These are phyloP conservation scores for Anastatus disparis DNA, from an alignment of 1,140 invertebrate genomes.

Conservation along the genomic window DNA sequence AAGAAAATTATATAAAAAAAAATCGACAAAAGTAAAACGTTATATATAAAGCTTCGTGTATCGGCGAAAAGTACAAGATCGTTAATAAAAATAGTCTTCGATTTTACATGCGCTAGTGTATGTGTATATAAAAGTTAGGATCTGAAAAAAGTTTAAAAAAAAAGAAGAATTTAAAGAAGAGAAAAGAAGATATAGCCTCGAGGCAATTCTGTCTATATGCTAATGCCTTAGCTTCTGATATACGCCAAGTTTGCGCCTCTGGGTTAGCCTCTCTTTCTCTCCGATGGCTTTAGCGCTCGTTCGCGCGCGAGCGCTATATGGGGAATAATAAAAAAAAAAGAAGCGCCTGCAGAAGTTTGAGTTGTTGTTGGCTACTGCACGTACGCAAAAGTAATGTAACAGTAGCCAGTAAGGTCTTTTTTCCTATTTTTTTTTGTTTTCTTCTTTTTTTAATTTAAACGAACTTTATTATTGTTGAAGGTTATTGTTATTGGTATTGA, in stretches of 20 bases:
- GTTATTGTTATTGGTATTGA: not conserved
- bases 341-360: too few species aligned
- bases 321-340: too few species aligned
- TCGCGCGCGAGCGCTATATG: slow-evolving; percentile 6
- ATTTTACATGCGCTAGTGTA: not conserved
- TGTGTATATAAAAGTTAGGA: slow-evolving; percentile 47
- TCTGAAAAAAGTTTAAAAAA: slow-evolving; percentile 41
- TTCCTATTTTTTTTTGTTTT: not conserved
- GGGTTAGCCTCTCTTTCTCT: slow-evolving; percentile 23
- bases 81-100: slow-evolving; percentile 56
- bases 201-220: slow-evolving; percentile 65
- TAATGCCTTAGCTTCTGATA: slow-evolving; percentile 62
- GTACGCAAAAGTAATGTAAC: too few species aligned
- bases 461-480: not conserved
- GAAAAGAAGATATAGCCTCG: slow-evolving; percentile 47
- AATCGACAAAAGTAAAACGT: too few species aligned
- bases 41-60: too few species aligned
- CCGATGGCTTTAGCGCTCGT: slow-evolving; percentile 14
- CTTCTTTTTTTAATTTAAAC: not conserved
- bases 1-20: too few species aligned
- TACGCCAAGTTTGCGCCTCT: slow-evolving; percentile 59
- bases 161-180: not conserved
- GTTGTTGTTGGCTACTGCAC: too few species aligned
- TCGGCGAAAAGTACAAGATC: slow-evolving; percentile 57
- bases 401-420: too few species aligned